Conservation (phyloP, 2,888 invertebrate species). For the Aspidiotus destructor region DNA sequence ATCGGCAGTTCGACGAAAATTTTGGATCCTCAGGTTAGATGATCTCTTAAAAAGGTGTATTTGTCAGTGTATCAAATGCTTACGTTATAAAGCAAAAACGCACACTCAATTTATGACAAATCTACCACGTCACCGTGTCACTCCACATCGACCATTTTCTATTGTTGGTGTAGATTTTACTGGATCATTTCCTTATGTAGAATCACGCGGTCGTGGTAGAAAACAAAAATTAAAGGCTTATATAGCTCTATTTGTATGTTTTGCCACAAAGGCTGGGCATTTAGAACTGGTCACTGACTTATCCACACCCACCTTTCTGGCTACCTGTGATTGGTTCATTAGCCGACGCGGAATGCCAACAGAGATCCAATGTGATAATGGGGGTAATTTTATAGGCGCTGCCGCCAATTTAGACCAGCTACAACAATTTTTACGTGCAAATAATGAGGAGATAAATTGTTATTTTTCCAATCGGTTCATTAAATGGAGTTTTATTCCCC, state of each 20-base stretch:
- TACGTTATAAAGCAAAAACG: conserved; percentile 1
- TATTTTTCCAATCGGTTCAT: not conserved
- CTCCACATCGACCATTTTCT: not conserved
- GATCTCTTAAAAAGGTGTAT: not conserved
- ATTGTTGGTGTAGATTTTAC: not conserved
- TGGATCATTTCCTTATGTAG: not conserved
- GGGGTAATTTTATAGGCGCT: conserved; percentile 40
- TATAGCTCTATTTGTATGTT: conserved; percentile 39
- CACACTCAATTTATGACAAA: not conserved
- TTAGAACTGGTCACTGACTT: conserved; percentile 39
- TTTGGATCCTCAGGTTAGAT: not conserved
- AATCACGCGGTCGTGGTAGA: not conserved
- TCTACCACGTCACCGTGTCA: not conserved
- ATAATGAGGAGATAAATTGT: not conserved
- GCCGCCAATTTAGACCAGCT: conserved; percentile 37
- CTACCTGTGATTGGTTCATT: conserved; percentile 39
- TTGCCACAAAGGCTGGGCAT: conserved; percentile 39
- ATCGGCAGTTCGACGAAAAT: not conserved
- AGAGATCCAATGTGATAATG: conserved; percentile 40
- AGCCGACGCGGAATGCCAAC: conserved; percentile 38
- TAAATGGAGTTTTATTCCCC: conserved; percentile 38
- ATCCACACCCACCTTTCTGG: conserved; percentile 39
- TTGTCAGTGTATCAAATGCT: not conserved
- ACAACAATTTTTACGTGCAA: not conserved
- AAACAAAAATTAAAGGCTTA: conserved; percentile 34